Conservation (phyloP, 2,113 vertebrate genomes). For the Varanus salvator region DNA sequence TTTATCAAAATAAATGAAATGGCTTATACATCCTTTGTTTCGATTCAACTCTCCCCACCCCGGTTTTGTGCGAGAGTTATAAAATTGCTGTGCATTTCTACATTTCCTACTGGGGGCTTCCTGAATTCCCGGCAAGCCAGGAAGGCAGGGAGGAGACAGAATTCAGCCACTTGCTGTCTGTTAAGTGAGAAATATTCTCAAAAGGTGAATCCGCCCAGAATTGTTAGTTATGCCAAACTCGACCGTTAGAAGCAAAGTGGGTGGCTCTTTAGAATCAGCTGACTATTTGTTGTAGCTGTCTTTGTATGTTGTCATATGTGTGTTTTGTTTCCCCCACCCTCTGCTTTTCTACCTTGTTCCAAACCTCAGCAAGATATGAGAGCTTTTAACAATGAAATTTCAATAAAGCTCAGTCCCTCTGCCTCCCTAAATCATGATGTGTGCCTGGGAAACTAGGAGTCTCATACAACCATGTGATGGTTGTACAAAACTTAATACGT, state of each 20-base stretch:
- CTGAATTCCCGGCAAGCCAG: accelerated
- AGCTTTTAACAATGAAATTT: conserved; percentile 28
- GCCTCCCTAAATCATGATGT: conserved; percentile 39
- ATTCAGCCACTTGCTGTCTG: conserved; percentile 46
- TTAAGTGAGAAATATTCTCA: conserved; percentile 38
- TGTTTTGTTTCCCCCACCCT: background rate
- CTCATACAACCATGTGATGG: conserved; percentile 18
- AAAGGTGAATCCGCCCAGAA: conserved; percentile 6
- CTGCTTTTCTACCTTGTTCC: background rate
- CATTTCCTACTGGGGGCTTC: background rate
- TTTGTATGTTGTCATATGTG: background rate
- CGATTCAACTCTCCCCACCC: conserved; percentile 48
- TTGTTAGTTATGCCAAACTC: background rate
- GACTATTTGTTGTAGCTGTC: background rate
- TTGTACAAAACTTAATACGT: conserved; percentile 61
- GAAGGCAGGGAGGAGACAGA: background rate
- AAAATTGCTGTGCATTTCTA: conserved; percentile 55
- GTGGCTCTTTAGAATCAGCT: conserved; percentile 17
- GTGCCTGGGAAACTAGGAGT: background rate
- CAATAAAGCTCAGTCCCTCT: conserved; percentile 10
- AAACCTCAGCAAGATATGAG: conserved; percentile 32
- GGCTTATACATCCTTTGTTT: conserved; percentile 78
- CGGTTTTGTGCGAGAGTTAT: conserved; percentile 59
- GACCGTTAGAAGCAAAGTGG: conserved; percentile 21
- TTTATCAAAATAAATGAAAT: conserved; percentile 87